A percentile compares a stretch with the other conserved stretches of the same genome.
phyloP scores from a whole-genome alignment of 2,113 vertebrate genomes.

The Ameiurus melas region DNA sequence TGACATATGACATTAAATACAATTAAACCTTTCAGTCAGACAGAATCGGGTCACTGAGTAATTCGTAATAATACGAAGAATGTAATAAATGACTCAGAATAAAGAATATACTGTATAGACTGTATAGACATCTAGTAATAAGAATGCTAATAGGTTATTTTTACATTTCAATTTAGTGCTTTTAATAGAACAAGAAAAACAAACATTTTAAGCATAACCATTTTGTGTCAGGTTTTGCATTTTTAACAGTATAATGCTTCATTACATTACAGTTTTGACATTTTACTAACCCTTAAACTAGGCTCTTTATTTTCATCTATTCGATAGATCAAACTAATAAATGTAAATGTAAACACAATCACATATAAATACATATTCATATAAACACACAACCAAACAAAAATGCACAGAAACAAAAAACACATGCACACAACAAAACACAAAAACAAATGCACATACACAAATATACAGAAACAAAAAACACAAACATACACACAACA shows the following conservation, averaged over 20 bases:
- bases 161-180: not conserved
- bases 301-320: not conserved
- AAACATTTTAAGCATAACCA: not conserved
- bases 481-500: not conserved
- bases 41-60: not conserved
- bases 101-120: not conserved
- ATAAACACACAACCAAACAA: not conserved
- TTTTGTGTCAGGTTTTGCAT: not conserved
- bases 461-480: not conserved
- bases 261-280: not conserved
- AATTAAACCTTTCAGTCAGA: slow-evolving; percentile 11
- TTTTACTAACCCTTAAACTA: not conserved
- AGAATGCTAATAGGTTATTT: not conserved
- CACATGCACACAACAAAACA: too few relatives aligned
- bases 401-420: too few relatives aligned
- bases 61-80: not conserved
- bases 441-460: too few relatives aligned
- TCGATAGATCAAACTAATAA: not conserved
- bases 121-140: not conserved
- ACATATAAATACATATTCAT: not conserved
- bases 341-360: not conserved
- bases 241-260: not conserved
- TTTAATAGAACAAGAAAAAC: not conserved
- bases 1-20: slow-evolving; percentile 38
- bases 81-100: not conserved